These are phyloP conservation scores for Drosophila pachea DNA, from an alignment of 1,140 invertebrate species.

Conservation along the genomic window DNA sequence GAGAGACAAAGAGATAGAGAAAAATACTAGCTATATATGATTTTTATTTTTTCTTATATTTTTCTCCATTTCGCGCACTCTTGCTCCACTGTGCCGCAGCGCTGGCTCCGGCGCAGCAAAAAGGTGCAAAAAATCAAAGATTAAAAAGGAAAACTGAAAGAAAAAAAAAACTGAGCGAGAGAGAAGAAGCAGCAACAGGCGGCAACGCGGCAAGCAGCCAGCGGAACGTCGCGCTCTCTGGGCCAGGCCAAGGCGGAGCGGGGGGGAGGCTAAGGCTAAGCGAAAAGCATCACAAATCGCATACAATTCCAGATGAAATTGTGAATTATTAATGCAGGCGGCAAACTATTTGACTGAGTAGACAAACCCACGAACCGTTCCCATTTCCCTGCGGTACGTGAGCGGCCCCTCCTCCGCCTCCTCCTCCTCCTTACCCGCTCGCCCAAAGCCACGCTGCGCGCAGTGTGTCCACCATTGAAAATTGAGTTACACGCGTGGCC, in stretches of 20 bases:
- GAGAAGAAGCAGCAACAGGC: conserved; percentile 53
- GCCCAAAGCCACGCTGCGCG: conserved; percentile 27
- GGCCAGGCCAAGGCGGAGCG: conserved; percentile 29
- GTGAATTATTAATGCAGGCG: conserved; percentile 77
- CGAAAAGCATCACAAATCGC: conserved; percentile 77
- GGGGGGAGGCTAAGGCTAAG: conserved; percentile 51
- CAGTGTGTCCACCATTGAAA: conserved; percentile 65
- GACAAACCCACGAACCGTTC: conserved; percentile 60
- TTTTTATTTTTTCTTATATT: background rate
- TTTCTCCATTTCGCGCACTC: background rate
- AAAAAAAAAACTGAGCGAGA: background rate
- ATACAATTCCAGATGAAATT: conserved; percentile 78
- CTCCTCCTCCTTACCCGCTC: background rate
- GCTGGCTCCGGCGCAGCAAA: conserved; percentile 3
- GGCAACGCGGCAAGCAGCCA: conserved; percentile 10
- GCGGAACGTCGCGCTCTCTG: conserved; percentile 6
- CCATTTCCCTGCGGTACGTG: conserved; percentile 39
- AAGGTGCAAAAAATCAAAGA: conserved; percentile 24
- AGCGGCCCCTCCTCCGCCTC: conserved; percentile 32
- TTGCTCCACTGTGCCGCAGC: conserved; percentile 13
- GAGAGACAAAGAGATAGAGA: no score
- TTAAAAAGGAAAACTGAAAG: conserved; percentile 24
- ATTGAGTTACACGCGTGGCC: conserved; percentile 73
- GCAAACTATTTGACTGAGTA: conserved; percentile 75
- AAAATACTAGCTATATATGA: no score